phyloP scores from a whole-genome alignment of 1,140 invertebrate species.

The Ditylenchus dipsaci region DNA sequence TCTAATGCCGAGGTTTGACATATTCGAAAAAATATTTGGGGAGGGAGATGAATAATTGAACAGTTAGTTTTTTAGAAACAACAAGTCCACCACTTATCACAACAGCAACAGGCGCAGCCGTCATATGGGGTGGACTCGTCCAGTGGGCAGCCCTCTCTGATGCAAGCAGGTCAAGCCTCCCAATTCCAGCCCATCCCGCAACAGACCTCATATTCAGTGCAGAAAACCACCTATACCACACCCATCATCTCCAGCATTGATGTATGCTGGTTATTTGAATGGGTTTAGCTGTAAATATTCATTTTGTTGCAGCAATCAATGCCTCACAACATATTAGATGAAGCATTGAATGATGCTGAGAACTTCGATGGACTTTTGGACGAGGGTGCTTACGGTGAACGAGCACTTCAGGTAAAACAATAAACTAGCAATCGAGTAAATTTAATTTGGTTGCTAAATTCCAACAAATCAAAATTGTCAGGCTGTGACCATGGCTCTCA shows the following conservation, averaged over 20 bases:
- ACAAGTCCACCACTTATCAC: no score
- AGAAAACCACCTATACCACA: conserved; percentile 7
- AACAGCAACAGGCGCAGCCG: background rate
- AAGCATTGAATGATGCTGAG: conserved; percentile 38
- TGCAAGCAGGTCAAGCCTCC: no score
- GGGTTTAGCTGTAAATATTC: no score
- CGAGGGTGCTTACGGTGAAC: background rate
- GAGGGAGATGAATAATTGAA: no score
- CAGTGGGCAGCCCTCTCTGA: background rate
- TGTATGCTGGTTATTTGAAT: background rate
- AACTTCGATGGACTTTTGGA: conserved; percentile 2
- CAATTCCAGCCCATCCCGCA: conserved; percentile 6
- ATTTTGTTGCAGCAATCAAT: conserved; percentile 35
- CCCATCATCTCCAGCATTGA: conserved; percentile 6
- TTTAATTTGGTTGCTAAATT: no score
- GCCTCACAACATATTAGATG: conserved; percentile 36
- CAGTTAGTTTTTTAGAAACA: no score
- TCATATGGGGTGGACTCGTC: background rate
- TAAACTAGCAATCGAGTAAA: no score
- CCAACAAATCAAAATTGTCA: no score
- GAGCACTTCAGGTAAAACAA: background rate
- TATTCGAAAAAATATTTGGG: no score
- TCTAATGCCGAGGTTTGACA: no score
- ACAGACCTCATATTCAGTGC: conserved; percentile 1
- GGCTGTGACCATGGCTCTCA: no score